Conservation (phyloP, 2,888 invertebrate genomes). For the Automeris io region DNA sequence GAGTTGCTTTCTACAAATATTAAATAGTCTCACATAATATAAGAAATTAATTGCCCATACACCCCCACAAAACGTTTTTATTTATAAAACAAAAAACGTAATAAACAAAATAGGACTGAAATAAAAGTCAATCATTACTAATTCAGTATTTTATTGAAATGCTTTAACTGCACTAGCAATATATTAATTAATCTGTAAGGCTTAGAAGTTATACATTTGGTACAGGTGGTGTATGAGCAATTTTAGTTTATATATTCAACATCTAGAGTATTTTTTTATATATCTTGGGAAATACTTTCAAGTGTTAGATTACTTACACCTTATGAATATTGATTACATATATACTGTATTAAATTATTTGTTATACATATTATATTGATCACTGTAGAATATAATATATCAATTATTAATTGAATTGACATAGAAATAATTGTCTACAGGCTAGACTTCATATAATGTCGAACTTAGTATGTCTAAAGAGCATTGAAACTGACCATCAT, state of each 20-base stretch:
- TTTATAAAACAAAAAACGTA: slow-evolving; percentile 52
- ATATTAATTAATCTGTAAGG: slow-evolving; percentile 34
- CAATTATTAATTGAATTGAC: too few species aligned
- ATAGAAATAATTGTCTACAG: too few species aligned
- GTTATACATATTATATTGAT: too few species aligned
- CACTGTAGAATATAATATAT: too few species aligned
- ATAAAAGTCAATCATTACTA: slow-evolving; percentile 63
- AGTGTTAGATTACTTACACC: too few species aligned
- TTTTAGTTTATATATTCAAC: slow-evolving; percentile 16
- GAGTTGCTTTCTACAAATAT: background rate
- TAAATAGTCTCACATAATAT: slow-evolving; percentile 1
- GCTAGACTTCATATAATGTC: too few species aligned
- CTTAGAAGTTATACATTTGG: slow-evolving; percentile 48
- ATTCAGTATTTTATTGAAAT: slow-evolving; percentile 64
- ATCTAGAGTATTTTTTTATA: slow-evolving; percentile 6
- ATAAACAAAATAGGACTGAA: slow-evolving; percentile 56
- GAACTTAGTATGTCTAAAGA: too few species aligned
- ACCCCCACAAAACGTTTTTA: slow-evolving; percentile 72
- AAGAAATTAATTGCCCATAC: slow-evolving; percentile 67
- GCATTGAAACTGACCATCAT: too few species aligned
- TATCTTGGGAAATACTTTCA: too few species aligned
- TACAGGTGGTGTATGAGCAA: slow-evolving; percentile 75
- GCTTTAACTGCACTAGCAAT: slow-evolving; percentile 57
- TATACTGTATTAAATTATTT: too few species aligned
- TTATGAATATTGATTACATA: too few species aligned